phyloP scores from a whole-genome alignment of 2,797 vertebrate genomes.

The Gastrophryne carolinensis region DNA sequence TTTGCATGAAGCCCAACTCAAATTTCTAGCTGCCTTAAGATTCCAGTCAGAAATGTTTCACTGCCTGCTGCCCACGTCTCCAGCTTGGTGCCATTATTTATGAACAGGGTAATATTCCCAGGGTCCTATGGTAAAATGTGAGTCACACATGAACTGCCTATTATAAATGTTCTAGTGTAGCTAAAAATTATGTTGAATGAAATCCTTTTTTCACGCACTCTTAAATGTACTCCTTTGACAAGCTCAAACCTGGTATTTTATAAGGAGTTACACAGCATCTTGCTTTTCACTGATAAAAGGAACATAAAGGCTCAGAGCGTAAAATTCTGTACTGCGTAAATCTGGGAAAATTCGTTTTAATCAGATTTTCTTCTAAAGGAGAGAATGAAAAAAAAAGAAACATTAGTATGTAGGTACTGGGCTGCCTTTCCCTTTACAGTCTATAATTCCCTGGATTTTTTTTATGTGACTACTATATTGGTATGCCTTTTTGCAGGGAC shows the following conservation, averaged over 20 bases:
- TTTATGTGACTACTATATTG: background rate
- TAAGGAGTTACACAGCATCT: slow-evolving; percentile 17
- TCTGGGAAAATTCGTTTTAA: slow-evolving; percentile 4
- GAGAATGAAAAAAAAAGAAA: background rate
- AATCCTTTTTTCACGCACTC: background rate
- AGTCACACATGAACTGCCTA: slow-evolving; percentile 14
- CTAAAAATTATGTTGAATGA: background rate
- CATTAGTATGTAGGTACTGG: background rate
- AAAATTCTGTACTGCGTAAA: background rate
- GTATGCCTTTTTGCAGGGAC: background rate
- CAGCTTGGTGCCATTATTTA: slow-evolving; percentile 23
- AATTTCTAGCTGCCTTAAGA: slow-evolving; percentile 5
- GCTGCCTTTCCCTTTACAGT: background rate
- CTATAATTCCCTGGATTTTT: slow-evolving; percentile 18
- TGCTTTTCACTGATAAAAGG: slow-evolving; percentile 17
- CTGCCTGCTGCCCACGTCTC: slow-evolving; percentile 30
- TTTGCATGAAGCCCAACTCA: slow-evolving; percentile 1
- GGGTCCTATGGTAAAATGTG: slow-evolving; percentile 25
- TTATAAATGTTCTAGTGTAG: background rate
- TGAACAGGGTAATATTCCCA: background rate
- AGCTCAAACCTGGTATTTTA: slow-evolving; percentile 3
- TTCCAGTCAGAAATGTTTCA: slow-evolving; percentile 26
- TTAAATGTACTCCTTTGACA: background rate
- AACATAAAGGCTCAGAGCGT: slow-evolving; percentile 2
- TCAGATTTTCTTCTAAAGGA: background rate